phyloP scores from a whole-genome alignment of 2,888 invertebrate species.

The Oxyteleia sp. region DNA sequence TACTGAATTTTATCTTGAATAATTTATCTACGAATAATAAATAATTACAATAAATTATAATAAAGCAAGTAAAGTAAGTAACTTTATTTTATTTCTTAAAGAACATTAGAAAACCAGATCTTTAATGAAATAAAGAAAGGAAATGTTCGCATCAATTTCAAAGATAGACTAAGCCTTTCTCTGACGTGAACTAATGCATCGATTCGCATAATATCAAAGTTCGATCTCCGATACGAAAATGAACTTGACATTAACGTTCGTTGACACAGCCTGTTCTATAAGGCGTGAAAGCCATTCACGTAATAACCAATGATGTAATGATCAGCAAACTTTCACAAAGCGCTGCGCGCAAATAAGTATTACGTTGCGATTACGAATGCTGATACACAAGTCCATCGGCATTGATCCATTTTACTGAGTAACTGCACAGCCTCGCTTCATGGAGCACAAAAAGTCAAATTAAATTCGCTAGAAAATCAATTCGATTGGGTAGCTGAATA shows the following conservation, averaged over 20 bases:
- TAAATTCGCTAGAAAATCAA: constrained; percentile 77
- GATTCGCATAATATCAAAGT: background rate
- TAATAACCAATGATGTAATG: constrained; percentile 72
- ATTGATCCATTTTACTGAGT: constrained; percentile 65
- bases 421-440: constrained; percentile 74
- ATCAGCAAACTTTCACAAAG: constrained; percentile 72
- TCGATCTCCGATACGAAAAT: constrained; percentile 45
- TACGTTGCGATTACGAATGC: constrained; percentile 65
- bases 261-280: constrained; percentile 64
- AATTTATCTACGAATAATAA: too few relatives aligned
- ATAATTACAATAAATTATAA: too few relatives aligned
- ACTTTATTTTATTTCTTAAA: too few relatives aligned
- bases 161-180: background rate
- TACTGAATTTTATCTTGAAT: too few relatives aligned
- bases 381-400: constrained; percentile 56
- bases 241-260: constrained; percentile 73
- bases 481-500: constrained; percentile 78
- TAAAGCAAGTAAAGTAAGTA: too few relatives aligned
- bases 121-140: too few relatives aligned
- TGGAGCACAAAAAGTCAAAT: constrained; percentile 66
- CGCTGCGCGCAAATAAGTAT: constrained; percentile 66
- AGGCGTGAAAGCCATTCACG: constrained; percentile 67
- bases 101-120: too few relatives aligned
- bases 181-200: background rate
- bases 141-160: too few relatives aligned